phyloP scores from a whole-genome alignment of 2,888 invertebrate species.

The Chirona hameri region DNA sequence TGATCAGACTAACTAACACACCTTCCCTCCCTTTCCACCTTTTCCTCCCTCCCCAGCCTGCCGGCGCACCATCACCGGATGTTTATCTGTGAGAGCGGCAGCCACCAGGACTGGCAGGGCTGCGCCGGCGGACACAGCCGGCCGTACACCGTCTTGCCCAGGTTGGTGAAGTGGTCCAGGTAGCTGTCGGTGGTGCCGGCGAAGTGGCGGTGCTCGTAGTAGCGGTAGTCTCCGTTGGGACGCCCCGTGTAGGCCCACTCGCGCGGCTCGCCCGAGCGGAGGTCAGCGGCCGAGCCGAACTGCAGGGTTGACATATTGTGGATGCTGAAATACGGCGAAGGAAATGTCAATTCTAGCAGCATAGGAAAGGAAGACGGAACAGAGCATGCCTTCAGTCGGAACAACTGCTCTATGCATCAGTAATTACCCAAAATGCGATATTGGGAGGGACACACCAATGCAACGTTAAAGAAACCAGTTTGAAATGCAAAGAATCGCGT shows the following conservation, averaged over 20 bases:
- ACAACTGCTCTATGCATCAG: too few relatives aligned
- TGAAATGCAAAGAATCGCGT: too few relatives aligned
- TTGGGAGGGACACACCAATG: too few relatives aligned
- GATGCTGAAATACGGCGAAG: not conserved
- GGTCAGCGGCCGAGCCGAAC: not conserved
- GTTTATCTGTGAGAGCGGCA: not conserved
- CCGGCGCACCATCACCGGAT: not conserved
- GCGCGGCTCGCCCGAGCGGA: not conserved
- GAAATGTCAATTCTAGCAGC: too few relatives aligned
- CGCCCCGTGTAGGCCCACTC: slow-evolving; percentile 12
- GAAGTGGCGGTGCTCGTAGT: slow-evolving; percentile 12
- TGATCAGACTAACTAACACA: too few relatives aligned
- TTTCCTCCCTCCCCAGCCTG: too few relatives aligned
- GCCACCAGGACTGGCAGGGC: not conserved
- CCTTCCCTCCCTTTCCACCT: too few relatives aligned
- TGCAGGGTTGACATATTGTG: not conserved
- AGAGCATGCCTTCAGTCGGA: too few relatives aligned
- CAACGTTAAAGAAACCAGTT: too few relatives aligned
- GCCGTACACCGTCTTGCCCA: slow-evolving; percentile 12
- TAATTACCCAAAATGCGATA: too few relatives aligned
- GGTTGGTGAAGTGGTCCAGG: slow-evolving; percentile 10
- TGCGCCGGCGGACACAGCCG: not conserved
- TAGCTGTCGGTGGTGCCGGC: slow-evolving; percentile 2
- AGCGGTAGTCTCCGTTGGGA: slow-evolving; percentile 5
- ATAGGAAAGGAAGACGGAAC: too few relatives aligned